Base-by-base conservation (phyloP, 2,113 vertebrate species). In the Semicossyphus pulcher region DNA sequence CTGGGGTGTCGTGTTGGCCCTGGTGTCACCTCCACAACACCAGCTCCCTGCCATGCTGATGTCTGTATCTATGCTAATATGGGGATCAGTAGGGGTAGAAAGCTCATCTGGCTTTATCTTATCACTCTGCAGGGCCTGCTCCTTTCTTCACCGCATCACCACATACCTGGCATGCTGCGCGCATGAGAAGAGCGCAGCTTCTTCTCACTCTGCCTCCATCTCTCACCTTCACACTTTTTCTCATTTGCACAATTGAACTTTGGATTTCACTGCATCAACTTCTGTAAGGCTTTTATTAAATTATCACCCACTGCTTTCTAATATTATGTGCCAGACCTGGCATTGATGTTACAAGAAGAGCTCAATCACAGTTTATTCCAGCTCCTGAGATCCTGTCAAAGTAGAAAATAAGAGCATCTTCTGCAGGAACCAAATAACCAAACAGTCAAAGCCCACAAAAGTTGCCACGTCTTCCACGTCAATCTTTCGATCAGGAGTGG, bases 21-120 rank as follows among this genome's bases (percentile, higher is more conserved):
- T 57, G 53, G 60, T 88, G 72, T 91, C 83, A 88, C 84, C 87
- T 83, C 86, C 44, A 61, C 64, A 84, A 85, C 79, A 86, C 32
- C 61, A 66, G 79, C 72, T 78, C 81, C 80, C 80, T 86, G 84
- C 80, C 54, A 78, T 77, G 81, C 78, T 78, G 83, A 89, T 90
- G 79, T 81, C 88, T 70, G 74, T 94, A 93, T 94, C 93, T 94
- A 92, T 94, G 92, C 91, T 91, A 93, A 93, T 93, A 87, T 78
- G 59, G 77, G 86, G 86, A 90, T 89, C 81, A 89, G 86, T 70
- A 32, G 73, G 41, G 74, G 71, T 68, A 57, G 68, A 81, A 69
- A 66, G 77, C 81, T 86, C 80, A 87, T 89, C 83, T 89, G 72
- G 75, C 76, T 80, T 93, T 94, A 93, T 94, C 93, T 94, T 92